Evolutionary conservation across 2,888 invertebrate species (phyloP).

Genomic region (Drosophila gaucha): DNA sequence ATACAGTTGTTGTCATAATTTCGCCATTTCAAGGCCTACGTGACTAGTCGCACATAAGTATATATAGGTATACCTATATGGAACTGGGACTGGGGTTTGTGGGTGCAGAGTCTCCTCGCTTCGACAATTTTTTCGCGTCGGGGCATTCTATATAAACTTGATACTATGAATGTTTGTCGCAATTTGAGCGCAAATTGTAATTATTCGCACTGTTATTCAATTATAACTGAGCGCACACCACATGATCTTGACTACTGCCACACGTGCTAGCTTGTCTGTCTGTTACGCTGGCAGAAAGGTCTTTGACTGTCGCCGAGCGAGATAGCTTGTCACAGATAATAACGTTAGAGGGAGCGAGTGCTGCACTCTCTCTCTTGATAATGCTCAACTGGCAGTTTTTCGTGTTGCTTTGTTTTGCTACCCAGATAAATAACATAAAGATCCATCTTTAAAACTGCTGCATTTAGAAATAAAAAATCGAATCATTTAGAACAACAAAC

Average conservation of each 20-base stretch:
- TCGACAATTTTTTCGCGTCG: slow-evolving; percentile 11
- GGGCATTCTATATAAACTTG: slow-evolving; percentile 11
- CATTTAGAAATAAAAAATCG: not conserved
- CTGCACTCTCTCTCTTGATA: not conserved
- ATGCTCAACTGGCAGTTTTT: not conserved
- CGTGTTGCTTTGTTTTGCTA: not conserved
- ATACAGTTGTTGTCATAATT: slow-evolving; percentile 57
- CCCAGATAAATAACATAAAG: too few relatives aligned
- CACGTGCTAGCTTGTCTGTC: slow-evolving; percentile 50
- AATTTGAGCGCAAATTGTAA: slow-evolving; percentile 34
- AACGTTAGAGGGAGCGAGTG: not conserved
- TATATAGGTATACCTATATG: slow-evolving; percentile 38
- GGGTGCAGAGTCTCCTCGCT: slow-evolving; percentile 58
- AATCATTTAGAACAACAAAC: slow-evolving; percentile 18
- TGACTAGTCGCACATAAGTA: slow-evolving; percentile 71
- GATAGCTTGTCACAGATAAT: not conserved
- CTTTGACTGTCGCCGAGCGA: slow-evolving; percentile 36
- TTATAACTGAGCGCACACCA: slow-evolving; percentile 22
- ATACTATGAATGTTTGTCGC: slow-evolving; percentile 21
- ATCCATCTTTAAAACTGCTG: too few relatives aligned
- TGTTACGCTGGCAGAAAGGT: slow-evolving; percentile 26
- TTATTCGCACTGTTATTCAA: slow-evolving; percentile 33
- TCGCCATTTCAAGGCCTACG: slow-evolving; percentile 77
- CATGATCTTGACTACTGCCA: slow-evolving; percentile 54
- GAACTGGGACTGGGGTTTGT: slow-evolving; percentile 38